Conservation (phyloP, 2,113 vertebrate genomes). For the Archilochus colubris region DNA sequence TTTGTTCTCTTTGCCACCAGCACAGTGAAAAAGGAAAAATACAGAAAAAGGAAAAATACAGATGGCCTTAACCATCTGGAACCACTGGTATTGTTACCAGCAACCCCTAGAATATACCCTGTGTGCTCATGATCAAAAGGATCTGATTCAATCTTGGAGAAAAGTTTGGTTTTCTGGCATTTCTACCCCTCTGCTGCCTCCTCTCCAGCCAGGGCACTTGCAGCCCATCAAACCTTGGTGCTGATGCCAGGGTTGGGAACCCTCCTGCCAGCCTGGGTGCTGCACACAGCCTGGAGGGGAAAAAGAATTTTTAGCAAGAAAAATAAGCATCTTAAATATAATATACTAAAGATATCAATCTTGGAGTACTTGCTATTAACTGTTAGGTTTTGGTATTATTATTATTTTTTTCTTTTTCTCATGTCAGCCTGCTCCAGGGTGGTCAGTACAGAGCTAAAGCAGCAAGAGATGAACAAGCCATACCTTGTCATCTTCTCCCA, state of each 20-base stretch:
- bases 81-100: neutral
- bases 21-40: neutral
- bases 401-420: neutral
- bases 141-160: neutral
- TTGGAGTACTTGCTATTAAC: neutral
- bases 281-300: neutral
- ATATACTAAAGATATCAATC: neutral
- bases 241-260: neutral
- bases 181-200: neutral
- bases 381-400: neutral
- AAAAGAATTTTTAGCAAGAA: neutral
- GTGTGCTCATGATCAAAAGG: neutral
- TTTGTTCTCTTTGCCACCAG: neutral
- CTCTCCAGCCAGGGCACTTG: neutral
- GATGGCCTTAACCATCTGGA: neutral
- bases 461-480: neutral
- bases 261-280: accelerated
- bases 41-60: neutral
- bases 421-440: neutral
- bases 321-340: neutral
- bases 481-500: neutral
- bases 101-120: neutral
- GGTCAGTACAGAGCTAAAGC: neutral
- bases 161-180: neutral
- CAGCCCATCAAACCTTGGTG: neutral